Percentiles rank a stretch among this genome's conserved stretches.
Conservation (phyloP, 2,888 invertebrate species). For the Diachrysia chrysitis region DNA sequence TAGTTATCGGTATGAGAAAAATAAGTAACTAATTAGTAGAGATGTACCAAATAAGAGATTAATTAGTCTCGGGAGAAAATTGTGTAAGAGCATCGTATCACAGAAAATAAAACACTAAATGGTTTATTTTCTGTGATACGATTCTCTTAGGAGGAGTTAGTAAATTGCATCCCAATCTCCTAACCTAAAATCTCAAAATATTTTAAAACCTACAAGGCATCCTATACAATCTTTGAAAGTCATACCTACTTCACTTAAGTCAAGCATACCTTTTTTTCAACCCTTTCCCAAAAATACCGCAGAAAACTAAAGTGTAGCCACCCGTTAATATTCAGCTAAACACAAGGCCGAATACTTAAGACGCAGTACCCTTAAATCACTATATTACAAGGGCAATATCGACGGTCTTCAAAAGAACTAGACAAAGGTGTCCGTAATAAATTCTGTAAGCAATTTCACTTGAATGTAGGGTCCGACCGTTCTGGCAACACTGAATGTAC, state of each 20-base stretch:
- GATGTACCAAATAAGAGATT: too few relatives aligned
- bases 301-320: constrained; percentile 18
- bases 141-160: too few relatives aligned
- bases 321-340: constrained; percentile 30
- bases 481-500: constrained; percentile 4
- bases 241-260: background rate
- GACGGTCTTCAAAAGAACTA: constrained; percentile 50
- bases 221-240: background rate
- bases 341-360: constrained; percentile 27
- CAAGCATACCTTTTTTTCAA: background rate
- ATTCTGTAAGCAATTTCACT: constrained; percentile 56
- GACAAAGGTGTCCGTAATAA: constrained; percentile 54
- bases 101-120: too few relatives aligned
- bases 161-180: too few relatives aligned
- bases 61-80: too few relatives aligned
- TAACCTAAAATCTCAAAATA: too few relatives aligned
- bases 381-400: constrained; percentile 55
- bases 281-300: constrained; percentile 14
- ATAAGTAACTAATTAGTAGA: too few relatives aligned
- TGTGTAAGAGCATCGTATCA: too few relatives aligned
- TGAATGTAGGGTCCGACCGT: constrained; percentile 33
- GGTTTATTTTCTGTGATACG: too few relatives aligned
- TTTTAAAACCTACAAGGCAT: too few relatives aligned
- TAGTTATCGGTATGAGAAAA: too few relatives aligned
- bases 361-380: constrained; percentile 40